Evolutionary conservation across 2,797 vertebrate species (phyloP).

Genomic region (Glyptemys insculpta): DNA sequence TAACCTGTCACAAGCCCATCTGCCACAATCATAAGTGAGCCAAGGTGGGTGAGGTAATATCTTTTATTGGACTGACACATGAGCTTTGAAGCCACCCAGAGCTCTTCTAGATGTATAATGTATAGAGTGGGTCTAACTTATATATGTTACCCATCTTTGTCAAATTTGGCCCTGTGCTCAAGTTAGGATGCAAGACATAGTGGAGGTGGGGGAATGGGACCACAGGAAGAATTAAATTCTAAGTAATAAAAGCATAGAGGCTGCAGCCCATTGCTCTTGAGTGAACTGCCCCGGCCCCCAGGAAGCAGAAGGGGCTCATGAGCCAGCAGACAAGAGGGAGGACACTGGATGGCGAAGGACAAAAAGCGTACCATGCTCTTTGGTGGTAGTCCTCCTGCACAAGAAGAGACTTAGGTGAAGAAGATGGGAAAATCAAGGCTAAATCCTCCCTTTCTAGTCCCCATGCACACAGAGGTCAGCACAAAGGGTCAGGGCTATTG

Average conservation of each 20-base stretch:
- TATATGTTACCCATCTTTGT: neutral
- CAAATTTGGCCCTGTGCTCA: neutral
- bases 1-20: neutral
- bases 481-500: neutral
- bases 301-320: neutral
- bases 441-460: neutral
- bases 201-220: neutral
- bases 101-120: neutral
- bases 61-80: neutral
- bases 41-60: neutral
- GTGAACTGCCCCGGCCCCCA: neutral
- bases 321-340: neutral
- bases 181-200: neutral
- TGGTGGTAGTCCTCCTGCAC: neutral
- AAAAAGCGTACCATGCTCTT: fast-evolving
- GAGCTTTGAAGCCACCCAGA: neutral
- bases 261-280: neutral
- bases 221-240: neutral
- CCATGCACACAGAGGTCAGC: neutral
- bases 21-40: neutral
- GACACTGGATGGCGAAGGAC: neutral
- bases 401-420: neutral
- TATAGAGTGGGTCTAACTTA: neutral
- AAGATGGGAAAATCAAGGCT: fast-evolving
- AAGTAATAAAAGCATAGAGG: neutral